phyloP scores from a whole-genome alignment of 2,888 invertebrate genomes.

The Diarsia dahlii region DNA sequence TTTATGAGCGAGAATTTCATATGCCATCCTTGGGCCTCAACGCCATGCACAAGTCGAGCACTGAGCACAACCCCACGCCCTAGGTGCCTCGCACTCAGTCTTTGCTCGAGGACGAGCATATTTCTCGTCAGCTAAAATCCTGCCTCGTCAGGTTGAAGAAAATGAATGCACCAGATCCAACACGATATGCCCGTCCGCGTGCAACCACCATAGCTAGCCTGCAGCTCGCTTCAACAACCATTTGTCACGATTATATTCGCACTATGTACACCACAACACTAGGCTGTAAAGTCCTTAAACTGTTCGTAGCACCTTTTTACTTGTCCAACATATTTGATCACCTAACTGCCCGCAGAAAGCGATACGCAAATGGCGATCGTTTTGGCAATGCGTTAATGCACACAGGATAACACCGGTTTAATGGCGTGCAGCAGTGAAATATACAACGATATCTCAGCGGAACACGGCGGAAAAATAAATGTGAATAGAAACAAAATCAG shows the following conservation, averaged over 20 bases:
- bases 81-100: conserved; percentile 84
- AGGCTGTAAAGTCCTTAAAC: conserved; percentile 47
- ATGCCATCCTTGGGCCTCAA: conserved; percentile 86
- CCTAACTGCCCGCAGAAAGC: conserved; percentile 64
- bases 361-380: conserved; percentile 55
- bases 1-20: conserved; percentile 86
- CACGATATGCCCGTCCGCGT: conserved; percentile 79
- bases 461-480: conserved; percentile 75
- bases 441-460: conserved; percentile 68
- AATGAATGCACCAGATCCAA: conserved; percentile 85
- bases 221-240: conserved; percentile 83
- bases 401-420: conserved; percentile 75
- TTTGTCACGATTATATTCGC: conserved; percentile 78
- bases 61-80: conserved; percentile 83
- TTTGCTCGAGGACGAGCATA: conserved; percentile 90
- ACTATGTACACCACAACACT: conserved; percentile 69
- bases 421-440: conserved; percentile 62
- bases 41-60: conserved; percentile 85
- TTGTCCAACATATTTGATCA: conserved; percentile 88
- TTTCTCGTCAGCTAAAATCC: conserved; percentile 89
- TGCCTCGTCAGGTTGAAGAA: conserved; percentile 88
- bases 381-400: conserved; percentile 54
- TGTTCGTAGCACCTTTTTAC: conserved; percentile 72
- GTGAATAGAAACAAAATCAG: conserved; percentile 74
- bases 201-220: conserved; percentile 87